phyloP scores from a whole-genome alignment of 2,113 vertebrate genomes.

The Thamnophis sirtalis region DNA sequence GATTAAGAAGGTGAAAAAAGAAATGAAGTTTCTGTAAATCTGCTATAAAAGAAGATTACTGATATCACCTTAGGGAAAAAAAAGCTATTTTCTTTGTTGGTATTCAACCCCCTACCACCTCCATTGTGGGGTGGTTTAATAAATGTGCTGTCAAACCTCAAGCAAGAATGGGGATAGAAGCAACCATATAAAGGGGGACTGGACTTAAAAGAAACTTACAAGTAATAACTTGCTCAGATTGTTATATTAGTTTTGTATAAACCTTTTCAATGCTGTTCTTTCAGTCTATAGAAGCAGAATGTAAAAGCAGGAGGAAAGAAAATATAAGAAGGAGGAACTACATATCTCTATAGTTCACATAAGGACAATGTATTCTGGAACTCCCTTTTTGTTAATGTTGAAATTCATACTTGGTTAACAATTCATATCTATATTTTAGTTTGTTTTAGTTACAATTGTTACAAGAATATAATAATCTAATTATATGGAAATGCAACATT shows the following conservation, averaged over 20 bases:
- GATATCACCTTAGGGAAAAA: no score
- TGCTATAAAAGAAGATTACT: not conserved
- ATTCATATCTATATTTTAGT: not conserved
- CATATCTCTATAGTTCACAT: not conserved
- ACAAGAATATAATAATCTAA: not conserved
- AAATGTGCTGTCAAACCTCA: slow-evolving; percentile 25
- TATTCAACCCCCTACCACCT: no score
- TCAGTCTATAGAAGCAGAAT: not conserved
- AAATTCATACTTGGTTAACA: not conserved
- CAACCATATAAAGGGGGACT: not conserved
- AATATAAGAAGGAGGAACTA: not conserved
- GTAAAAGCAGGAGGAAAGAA: not conserved
- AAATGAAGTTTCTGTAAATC: not conserved
- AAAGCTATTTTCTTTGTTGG: not conserved
- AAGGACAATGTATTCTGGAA: not conserved
- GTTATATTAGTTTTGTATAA: not conserved
- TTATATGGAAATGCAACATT: not conserved
- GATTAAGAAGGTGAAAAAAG: no score
- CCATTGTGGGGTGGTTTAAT: not conserved
- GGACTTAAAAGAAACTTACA: not conserved
- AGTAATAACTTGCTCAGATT: not conserved
- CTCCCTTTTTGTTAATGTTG: not conserved
- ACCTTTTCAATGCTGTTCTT: not conserved
- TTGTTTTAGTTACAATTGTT: not conserved
- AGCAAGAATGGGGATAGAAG: slow-evolving; percentile 16